Evolutionary conservation across 2,113 vertebrate genomes (phyloP).

Genomic region (Morone saxatilis): DNA sequence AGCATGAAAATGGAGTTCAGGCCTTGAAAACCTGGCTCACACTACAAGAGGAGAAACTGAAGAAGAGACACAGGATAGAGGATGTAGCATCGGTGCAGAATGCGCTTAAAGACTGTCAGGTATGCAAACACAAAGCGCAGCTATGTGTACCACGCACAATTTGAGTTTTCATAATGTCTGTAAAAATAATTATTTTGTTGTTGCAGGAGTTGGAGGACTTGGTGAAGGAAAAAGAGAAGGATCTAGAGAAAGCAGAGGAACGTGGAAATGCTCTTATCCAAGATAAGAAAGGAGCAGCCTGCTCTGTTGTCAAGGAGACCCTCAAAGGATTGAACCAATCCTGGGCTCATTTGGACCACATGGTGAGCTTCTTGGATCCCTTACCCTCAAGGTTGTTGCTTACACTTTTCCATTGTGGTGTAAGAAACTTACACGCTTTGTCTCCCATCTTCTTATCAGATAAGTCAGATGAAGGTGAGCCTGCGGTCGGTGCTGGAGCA

Average conservation of each 20-base stretch:
- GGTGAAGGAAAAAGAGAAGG: conserved; percentile 94
- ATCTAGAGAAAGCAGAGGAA: conserved; percentile 92
- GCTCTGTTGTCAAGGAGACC: conserved; percentile 84
- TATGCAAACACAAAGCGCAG: conserved; percentile 53
- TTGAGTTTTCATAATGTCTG: background rate
- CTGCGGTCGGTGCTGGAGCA: conserved; percentile 91
- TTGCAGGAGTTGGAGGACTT: conserved; percentile 93
- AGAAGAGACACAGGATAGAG: conserved; percentile 90
- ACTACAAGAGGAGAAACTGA: conserved; percentile 90
- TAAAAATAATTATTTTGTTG: background rate
- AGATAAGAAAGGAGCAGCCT: conserved; percentile 90
- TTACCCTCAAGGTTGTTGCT: background rate
- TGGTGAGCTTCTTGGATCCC: conserved; percentile 78
- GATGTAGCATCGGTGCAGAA: conserved; percentile 94
- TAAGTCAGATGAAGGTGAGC: conserved; percentile 89
- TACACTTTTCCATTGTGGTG: background rate
- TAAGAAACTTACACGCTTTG: background rate
- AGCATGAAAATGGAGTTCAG: conserved; percentile 92
- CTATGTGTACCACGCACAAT: background rate
- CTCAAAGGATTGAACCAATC: conserved; percentile 88
- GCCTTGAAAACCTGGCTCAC: conserved; percentile 91
- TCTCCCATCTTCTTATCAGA: conserved; percentile 76
- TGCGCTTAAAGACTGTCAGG: conserved; percentile 95
- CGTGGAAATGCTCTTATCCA: conserved; percentile 90
- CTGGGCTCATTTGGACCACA: conserved; percentile 92